Evolutionary conservation across 2,113 vertebrate species (phyloP), one percentile per base, ranked within the genome.

Genomic region (Phycodurus eques): DNA sequence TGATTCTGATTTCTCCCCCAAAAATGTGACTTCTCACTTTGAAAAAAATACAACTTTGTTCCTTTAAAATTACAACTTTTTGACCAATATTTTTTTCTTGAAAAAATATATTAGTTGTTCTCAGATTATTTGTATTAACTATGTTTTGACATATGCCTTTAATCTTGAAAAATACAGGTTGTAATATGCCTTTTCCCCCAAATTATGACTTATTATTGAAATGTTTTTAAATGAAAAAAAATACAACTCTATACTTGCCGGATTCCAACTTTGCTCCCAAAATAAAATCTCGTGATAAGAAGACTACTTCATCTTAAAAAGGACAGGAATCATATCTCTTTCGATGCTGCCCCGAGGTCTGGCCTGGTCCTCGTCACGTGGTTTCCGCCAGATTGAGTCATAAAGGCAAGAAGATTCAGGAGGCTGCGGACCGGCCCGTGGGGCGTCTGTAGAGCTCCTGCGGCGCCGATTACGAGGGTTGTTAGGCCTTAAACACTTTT

Each of bases 401-500:
- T 85, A 85, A 77, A 74, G 72, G 44, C 44, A 53, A 63, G 63
- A 59, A 43, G 75, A 86, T 82, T 80, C 46, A 71, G 57, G 74
- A 68, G 66, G 83, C 84, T 80, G 2, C 7, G 14, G 15, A 2
- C 54, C 31, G 31, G 31, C 67, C 74, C 13, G 47, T 27, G 39
- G 71, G 77, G 73, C 31, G 77, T 80, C 73, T 80, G 75, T 70
- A 14, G 9, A 74, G 75, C 59, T 75, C 70, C 85, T 80, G 78
- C 74, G 78, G 76, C 75, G 78, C 79, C 87, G 79, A 84, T 87
- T 86, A 84, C 78, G 85, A 74, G 74, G 53, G 33, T 74, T 69
- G 86, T 88, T 86, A 84, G 83, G 67, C 70, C 80, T 84, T 81
- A 71, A 85, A 85, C 67, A 73, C 35, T 82, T 88, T 82, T 82